phyloP scores from a whole-genome alignment of 2,113 vertebrate species.

The Xenopus laevis region DNA sequence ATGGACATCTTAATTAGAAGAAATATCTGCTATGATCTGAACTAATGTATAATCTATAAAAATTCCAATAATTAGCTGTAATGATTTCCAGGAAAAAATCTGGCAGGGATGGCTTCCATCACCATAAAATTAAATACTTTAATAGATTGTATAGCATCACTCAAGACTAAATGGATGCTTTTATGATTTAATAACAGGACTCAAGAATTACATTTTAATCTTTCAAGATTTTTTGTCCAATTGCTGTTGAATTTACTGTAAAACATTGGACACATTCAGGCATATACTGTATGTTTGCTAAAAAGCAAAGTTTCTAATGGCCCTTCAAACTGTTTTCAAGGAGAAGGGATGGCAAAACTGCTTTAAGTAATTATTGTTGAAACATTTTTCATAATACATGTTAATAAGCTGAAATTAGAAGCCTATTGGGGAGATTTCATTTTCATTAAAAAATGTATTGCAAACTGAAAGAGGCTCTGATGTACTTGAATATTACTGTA shows the following conservation, averaged over 20 bases:
- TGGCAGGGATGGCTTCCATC: slow-evolving; percentile 12
- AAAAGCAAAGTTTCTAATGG: neutral
- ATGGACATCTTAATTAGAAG: slow-evolving; percentile 24
- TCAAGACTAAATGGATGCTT: slow-evolving; percentile 26
- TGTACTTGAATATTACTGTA: neutral
- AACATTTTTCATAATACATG: neutral
- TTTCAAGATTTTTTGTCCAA: neutral
- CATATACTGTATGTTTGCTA: neutral
- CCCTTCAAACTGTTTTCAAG: neutral
- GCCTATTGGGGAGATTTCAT: neutral
- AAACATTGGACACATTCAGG: neutral
- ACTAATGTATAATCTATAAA: slow-evolving; percentile 40
- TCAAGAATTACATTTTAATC: neutral
- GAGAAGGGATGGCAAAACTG: neutral
- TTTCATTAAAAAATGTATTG: slow-evolving; percentile 1
- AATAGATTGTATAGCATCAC: slow-evolving; percentile 31
- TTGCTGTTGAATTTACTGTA: neutral
- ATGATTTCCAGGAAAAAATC: slow-evolving; percentile 44
- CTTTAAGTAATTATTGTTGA: slow-evolving; percentile 1
- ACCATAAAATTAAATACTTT: slow-evolving; percentile 41
- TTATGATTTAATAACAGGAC: slow-evolving; percentile 31
- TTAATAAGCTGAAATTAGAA: neutral
- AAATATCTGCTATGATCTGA: slow-evolving; percentile 1
- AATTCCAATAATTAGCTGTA: slow-evolving; percentile 42
- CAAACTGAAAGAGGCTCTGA: neutral